Conservation (phyloP, 1,140 invertebrate species). For the Drosophila repleta region DNA sequence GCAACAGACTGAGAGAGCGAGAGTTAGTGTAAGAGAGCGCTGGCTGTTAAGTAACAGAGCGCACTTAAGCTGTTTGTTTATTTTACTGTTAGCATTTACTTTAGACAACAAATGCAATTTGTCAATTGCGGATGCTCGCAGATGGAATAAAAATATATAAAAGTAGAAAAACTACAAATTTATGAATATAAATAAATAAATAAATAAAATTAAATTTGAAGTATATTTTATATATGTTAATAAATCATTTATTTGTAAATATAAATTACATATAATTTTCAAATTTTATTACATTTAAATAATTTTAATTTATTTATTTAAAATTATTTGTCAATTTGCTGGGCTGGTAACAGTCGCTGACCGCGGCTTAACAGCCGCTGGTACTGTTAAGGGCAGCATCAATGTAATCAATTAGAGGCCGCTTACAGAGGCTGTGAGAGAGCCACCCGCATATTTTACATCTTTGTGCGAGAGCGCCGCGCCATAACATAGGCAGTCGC, state of each 20-base stretch:
- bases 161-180: neutral
- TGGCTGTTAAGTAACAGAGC: constrained; percentile 22
- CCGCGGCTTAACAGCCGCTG: constrained; percentile 20
- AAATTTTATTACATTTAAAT: too few species aligned
- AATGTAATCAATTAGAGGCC: constrained; percentile 25
- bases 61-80: constrained; percentile 4
- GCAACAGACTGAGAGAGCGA: neutral
- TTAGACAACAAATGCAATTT: constrained; percentile 5
- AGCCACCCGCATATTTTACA: constrained; percentile 47
- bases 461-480: constrained; percentile 3
- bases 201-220: neutral
- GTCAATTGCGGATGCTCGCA: constrained; percentile 1
- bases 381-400: constrained; percentile 36
- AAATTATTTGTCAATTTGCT: constrained; percentile 1
- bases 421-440: constrained; percentile 39
- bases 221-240: neutral
- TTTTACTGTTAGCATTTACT: constrained; percentile 4
- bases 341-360: constrained; percentile 2
- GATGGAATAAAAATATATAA: neutral
- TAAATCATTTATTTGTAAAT: too few species aligned
- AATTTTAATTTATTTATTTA: too few species aligned
- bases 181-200: neutral
- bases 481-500: constrained; percentile 5
- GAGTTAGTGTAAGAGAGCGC: neutral
- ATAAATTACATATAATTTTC: too few species aligned